phyloP scores from a whole-genome alignment of 1,140 invertebrate genomes.

The Lanistes nyassanus region DNA sequence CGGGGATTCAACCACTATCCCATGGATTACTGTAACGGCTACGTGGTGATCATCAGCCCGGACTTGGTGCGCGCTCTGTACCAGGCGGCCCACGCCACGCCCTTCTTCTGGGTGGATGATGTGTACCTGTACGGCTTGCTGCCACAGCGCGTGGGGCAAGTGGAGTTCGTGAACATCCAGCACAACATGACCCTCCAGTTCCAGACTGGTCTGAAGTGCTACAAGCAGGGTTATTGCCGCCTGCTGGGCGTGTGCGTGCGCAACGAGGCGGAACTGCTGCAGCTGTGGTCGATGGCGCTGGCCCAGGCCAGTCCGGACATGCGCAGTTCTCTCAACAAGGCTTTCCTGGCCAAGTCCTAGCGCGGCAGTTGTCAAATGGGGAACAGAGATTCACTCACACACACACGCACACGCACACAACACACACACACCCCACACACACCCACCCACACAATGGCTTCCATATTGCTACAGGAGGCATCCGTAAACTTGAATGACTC shows the following conservation, averaged over 20 bases:
- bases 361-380: not conserved
- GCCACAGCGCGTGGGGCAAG: constrained; percentile 36
- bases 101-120: constrained; percentile 67
- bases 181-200: constrained; percentile 35
- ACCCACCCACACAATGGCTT: not conserved
- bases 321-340: not conserved
- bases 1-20: constrained; percentile 40
- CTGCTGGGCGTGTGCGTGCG: constrained; percentile 27
- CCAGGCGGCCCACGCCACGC: constrained; percentile 45
- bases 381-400: constrained; percentile 9
- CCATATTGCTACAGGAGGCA: too few species aligned
- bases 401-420: constrained; percentile 9
- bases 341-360: constrained; percentile 1
- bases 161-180: constrained; percentile 33
- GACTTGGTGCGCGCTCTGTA: constrained; percentile 63
- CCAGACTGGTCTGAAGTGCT: constrained; percentile 36
- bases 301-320: not conserved
- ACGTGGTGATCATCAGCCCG: constrained; percentile 60
- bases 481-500: too few species aligned
- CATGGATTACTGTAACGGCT: constrained; percentile 64
- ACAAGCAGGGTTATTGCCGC: constrained; percentile 14
- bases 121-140: constrained; percentile 66
- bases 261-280: constrained; percentile 12
- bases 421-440: too few species aligned
- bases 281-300: constrained; percentile 25